phyloP scores from a whole-genome alignment of 2,888 invertebrate species.

The Scaptomyza caliginosa region DNA sequence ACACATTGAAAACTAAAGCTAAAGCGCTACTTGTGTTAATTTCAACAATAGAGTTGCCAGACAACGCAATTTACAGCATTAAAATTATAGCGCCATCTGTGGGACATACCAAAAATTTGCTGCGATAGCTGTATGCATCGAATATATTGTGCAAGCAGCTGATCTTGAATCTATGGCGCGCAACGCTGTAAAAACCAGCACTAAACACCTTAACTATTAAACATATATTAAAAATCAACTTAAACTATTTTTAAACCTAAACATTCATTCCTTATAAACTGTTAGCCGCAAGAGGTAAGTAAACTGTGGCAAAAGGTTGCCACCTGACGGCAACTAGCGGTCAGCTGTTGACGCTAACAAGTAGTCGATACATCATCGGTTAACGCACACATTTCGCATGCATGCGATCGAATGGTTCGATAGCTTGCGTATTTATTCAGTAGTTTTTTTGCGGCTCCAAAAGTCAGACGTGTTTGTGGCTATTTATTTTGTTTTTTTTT shows the following conservation, averaged over 20 bases:
- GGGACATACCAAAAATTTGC: background rate
- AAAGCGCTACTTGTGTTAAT: constrained; percentile 24
- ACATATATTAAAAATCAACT: rapidly evolving
- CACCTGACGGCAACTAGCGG: constrained; percentile 16
- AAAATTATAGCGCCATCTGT: background rate
- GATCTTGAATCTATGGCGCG: constrained; percentile 3
- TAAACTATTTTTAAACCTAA: background rate
- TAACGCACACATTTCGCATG: constrained; percentile 15
- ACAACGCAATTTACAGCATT: background rate
- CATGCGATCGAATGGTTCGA: constrained; percentile 40
- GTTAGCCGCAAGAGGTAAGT: background rate
- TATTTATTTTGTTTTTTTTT: constrained; percentile 57
- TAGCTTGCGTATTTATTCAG: constrained; percentile 52
- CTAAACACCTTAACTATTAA: rapidly evolving
- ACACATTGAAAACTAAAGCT: background rate
- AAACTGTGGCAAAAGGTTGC: constrained; percentile 11
- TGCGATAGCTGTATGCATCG: background rate
- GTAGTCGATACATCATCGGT: constrained; percentile 47
- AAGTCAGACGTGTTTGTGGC: constrained; percentile 58
- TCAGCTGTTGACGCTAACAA: constrained; percentile 50
- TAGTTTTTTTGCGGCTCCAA: constrained; percentile 62
- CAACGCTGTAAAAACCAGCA: rapidly evolving
- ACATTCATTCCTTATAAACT: background rate
- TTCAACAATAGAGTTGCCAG: background rate
- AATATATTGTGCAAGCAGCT: constrained; percentile 23